Conservation (phyloP, 2,797 vertebrate species). For the Enoplosus armatus region DNA sequence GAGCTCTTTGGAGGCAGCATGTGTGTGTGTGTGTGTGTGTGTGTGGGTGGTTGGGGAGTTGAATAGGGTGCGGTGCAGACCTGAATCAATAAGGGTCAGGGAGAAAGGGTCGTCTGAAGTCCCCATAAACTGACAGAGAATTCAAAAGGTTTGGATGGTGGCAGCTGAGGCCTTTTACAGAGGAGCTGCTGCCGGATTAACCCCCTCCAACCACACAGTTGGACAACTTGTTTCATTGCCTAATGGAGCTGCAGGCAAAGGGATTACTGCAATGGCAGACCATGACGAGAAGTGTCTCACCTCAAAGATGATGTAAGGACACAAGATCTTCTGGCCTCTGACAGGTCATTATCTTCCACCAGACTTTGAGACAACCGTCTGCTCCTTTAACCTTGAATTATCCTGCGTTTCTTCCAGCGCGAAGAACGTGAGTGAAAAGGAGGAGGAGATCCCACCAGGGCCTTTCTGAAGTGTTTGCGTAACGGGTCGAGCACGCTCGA, state of each 20-base stretch:
- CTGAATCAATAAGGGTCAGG: slow-evolving; percentile 73
- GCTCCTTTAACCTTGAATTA: slow-evolving; percentile 20
- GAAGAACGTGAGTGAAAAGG: background rate
- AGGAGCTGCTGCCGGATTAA: slow-evolving; percentile 50
- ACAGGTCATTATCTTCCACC: slow-evolving; percentile 52
- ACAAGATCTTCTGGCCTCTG: slow-evolving; percentile 17
- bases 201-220: slow-evolving; percentile 47
- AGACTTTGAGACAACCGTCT: background rate
- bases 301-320: slow-evolving; percentile 51
- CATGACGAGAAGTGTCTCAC: slow-evolving; percentile 59
- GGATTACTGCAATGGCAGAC: slow-evolving; percentile 66
- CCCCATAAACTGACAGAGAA: slow-evolving; percentile 62
- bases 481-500: slow-evolving; percentile 27
- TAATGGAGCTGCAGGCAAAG: slow-evolving; percentile 65
- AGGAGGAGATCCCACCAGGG: slow-evolving; percentile 19
- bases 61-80: slow-evolving; percentile 43
- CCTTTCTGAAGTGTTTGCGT: slow-evolving; percentile 13
- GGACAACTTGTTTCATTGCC: slow-evolving; percentile 57
- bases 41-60: slow-evolving; percentile 28
- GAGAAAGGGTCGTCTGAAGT: slow-evolving; percentile 63
- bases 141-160: slow-evolving; percentile 52
- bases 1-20: slow-evolving; percentile 39
- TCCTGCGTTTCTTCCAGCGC: background rate
- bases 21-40: slow-evolving; percentile 22
- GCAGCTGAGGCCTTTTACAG: slow-evolving; percentile 67